Evolutionary conservation across 1,140 invertebrate genomes (phyloP), one percentile per base, ranked within the genome.

Genomic region (Drosophila elegans): DNA sequence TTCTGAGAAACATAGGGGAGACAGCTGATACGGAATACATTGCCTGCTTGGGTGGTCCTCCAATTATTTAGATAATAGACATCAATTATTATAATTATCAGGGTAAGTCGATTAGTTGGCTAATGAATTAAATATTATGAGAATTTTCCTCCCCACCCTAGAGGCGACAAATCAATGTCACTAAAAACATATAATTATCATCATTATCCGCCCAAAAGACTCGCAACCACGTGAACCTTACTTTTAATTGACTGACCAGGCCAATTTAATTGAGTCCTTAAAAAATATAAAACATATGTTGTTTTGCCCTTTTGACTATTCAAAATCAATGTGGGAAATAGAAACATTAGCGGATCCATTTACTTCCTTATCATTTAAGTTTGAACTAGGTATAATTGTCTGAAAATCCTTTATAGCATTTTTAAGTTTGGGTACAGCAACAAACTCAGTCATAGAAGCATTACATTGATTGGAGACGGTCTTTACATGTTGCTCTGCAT

Each of bases 61-160:
- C 45, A 57, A 52, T 69, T 29, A 76, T n/a, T n/a, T n/a, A n/a
- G 41, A 56, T 73, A 64, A 86, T 79, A 79, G 71, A 69, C 80
- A 59, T 42, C 80, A 78, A 64, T 66, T 72, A 72, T 57, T 49
- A 61, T 71, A 68, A 79, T 86, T 82, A 73, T 61, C 56, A 16
- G 32, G 53, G 38, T 86, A 86, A 88, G 78, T 74, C 66, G 75
- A 82, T 86, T 88, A 88, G 57, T 16, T 59, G 42, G 45, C 56
- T 66, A 57, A 76, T 69, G 48, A 69, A 69, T 60, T 68, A 38
- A 34, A 76, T 51, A 68, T 77, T 45, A 76, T 69, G 49, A 27
- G 41, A 38, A 48, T 56, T 48, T 48, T 5, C 10, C 16, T 9
- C 1, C 21, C 39, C 63, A 42, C 13, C 42, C 38, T n/a, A 3